These are phyloP conservation scores for Cyclina sinensis DNA, from an alignment of 1,140 invertebrate species.

Conservation along the genomic window DNA sequence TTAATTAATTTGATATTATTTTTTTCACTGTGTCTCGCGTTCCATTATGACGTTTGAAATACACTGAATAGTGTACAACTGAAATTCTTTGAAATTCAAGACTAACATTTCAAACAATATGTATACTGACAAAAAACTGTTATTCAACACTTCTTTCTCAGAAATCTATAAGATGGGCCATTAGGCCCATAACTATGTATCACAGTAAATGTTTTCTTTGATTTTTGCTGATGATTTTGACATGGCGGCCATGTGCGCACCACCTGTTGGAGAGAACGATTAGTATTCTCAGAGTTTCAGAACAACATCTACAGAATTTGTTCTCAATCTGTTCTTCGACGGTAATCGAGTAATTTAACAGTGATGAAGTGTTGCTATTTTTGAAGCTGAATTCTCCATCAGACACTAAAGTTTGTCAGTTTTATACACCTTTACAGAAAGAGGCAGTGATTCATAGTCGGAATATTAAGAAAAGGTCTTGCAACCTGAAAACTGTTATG, in stretches of 20 bases:
- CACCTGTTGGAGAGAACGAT: slow-evolving; percentile 15
- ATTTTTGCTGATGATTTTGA: slow-evolving; percentile 39
- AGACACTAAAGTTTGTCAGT: slow-evolving; percentile 1
- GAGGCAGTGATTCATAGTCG: not conserved
- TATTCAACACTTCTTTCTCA: not conserved
- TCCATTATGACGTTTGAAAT: too few species aligned
- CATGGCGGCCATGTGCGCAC: slow-evolving; percentile 30
- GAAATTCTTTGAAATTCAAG: not conserved
- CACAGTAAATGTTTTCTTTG: slow-evolving; percentile 27
- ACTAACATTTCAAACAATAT: not conserved
- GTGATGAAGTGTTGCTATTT: slow-evolving; percentile 44
- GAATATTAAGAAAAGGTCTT: not conserved
- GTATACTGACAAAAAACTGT: not conserved
- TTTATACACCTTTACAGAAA: not conserved
- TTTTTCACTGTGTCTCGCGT: too few species aligned
- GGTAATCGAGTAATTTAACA: slow-evolving; percentile 29
- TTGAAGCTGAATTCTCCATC: not conserved
- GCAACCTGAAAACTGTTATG: too few species aligned
- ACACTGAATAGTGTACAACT: too few species aligned
- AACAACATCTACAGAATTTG: slow-evolving; percentile 14
- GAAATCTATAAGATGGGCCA: not conserved
- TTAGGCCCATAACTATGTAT: not conserved
- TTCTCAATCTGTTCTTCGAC: slow-evolving; percentile 34
- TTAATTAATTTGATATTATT: too few species aligned
- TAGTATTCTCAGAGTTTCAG: slow-evolving; percentile 1